Conservation (phyloP, 2,113 vertebrate genomes). For the Cynoglossus semilaevis region DNA sequence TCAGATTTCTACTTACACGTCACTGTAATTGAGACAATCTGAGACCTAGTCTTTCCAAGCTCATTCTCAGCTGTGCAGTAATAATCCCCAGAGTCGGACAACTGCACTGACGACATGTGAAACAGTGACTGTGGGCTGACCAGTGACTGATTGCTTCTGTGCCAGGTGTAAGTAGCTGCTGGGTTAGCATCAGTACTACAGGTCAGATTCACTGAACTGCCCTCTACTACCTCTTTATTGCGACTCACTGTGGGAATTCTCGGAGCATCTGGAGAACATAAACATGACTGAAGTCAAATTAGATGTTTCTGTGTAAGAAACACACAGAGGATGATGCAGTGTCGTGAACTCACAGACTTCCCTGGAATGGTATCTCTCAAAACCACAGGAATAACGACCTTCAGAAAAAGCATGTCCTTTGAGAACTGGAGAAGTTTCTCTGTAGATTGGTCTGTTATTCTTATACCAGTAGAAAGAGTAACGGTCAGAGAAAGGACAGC, state of each 20-base stretch:
- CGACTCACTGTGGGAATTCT: background rate
- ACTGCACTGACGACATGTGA: background rate
- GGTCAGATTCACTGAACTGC: background rate
- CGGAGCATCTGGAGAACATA: constrained; percentile 17
- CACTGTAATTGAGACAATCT: constrained; percentile 7
- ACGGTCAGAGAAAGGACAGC: background rate
- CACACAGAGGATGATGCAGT: too few species aligned
- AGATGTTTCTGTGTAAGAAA: background rate
- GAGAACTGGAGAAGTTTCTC: constrained; percentile 1
- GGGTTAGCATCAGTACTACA: constrained; percentile 25
- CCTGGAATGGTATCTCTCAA: background rate
- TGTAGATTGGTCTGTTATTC: constrained; percentile 12
- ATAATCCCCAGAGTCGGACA: constrained; percentile 31
- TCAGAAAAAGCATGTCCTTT: background rate
- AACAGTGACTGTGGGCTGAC: background rate
- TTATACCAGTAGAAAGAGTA: constrained; percentile 15
- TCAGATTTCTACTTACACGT: constrained; percentile 28
- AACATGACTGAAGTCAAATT: background rate
- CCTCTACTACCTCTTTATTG: background rate
- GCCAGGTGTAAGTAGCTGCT: constrained; percentile 3
- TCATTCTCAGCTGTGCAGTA: constrained; percentile 27
- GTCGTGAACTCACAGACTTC: constrained; percentile 24
- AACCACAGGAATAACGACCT: constrained; percentile 14
- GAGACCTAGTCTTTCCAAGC: background rate
- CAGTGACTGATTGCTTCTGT: background rate